phyloP scores from a whole-genome alignment of 1,140 invertebrate species.

The Drosophila guanche region DNA sequence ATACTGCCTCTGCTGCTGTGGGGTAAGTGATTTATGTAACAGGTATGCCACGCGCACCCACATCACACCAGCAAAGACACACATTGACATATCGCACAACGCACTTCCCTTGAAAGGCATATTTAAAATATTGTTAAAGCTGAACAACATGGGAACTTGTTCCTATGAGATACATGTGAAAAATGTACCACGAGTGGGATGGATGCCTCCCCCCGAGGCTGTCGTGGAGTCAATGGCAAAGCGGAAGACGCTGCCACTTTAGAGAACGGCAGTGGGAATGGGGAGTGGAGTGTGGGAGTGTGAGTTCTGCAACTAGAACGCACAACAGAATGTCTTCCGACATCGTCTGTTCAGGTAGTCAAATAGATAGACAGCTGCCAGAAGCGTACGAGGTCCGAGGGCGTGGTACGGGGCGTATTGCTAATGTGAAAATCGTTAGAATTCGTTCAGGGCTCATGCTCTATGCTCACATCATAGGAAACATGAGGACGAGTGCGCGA shows the following conservation, averaged over 20 bases:
- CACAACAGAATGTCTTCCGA: slow-evolving; percentile 63
- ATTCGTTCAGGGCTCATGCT: slow-evolving; percentile 45
- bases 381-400: slow-evolving; percentile 9
- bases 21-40: slow-evolving; percentile 11
- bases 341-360: slow-evolving; percentile 53
- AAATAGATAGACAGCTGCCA: slow-evolving; percentile 68
- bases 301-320: slow-evolving; percentile 47
- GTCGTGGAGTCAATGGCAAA: slow-evolving; percentile 23
- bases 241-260: slow-evolving; percentile 62
- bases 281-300: slow-evolving; percentile 10
- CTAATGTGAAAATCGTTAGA: slow-evolving; percentile 80
- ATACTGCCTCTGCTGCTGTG: too few relatives aligned
- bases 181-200: too few relatives aligned
- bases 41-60: background rate
- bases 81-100: slow-evolving; percentile 23
- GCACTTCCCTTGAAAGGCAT: background rate
- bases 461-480: slow-evolving; percentile 25
- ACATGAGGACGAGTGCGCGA: background rate
- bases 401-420: slow-evolving; percentile 5
- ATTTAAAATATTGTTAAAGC: slow-evolving; percentile 32
- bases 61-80: too few relatives aligned
- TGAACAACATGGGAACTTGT: slow-evolving; percentile 4
- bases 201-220: slow-evolving; percentile 16
- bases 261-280: slow-evolving; percentile 25
- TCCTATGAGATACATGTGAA: slow-evolving; percentile 6